Evolutionary conservation across 2,888 invertebrate genomes (phyloP).

Genomic region (Andrena bucephala): DNA sequence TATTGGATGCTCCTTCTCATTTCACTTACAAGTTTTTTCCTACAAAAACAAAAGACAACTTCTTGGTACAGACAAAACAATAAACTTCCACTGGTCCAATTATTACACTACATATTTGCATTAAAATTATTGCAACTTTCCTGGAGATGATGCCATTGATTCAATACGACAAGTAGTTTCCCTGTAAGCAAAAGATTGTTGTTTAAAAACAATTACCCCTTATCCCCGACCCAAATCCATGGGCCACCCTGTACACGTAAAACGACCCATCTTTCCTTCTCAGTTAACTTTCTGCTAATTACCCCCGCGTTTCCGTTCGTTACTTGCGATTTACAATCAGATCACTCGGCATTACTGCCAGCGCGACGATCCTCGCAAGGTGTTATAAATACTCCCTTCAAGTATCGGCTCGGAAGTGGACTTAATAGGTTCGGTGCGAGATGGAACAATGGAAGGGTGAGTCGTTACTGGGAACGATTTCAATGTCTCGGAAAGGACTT

Average conservation of each 20-base stretch:
- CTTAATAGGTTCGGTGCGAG: slow-evolving; percentile 19
- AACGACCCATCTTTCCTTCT: background rate
- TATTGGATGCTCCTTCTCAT: no score
- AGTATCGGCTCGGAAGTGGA: slow-evolving; percentile 24
- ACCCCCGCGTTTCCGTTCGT: slow-evolving; percentile 37
- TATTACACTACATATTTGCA: no score
- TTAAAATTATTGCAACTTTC: no score
- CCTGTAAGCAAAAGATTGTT: no score
- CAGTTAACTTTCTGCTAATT: background rate
- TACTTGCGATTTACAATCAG: slow-evolving; percentile 47
- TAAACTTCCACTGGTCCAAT: no score
- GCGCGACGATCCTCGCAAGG: slow-evolving; percentile 5
- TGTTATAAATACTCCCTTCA: slow-evolving; percentile 54
- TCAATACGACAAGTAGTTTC: no score
- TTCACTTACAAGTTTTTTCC: no score
- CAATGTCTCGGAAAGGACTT: background rate
- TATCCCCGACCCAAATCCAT: background rate
- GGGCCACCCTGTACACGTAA: background rate
- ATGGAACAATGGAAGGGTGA: slow-evolving; percentile 27
- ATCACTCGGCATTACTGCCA: slow-evolving; percentile 41
- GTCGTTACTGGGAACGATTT: slow-evolving; percentile 21
- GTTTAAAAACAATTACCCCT: background rate
- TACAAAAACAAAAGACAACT: no score
- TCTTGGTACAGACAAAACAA: no score
- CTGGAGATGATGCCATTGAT: no score